Percentiles rank a stretch among this genome's conserved stretches.
Conservation (phyloP, 2,888 invertebrate species). For the Idaea aversata region DNA sequence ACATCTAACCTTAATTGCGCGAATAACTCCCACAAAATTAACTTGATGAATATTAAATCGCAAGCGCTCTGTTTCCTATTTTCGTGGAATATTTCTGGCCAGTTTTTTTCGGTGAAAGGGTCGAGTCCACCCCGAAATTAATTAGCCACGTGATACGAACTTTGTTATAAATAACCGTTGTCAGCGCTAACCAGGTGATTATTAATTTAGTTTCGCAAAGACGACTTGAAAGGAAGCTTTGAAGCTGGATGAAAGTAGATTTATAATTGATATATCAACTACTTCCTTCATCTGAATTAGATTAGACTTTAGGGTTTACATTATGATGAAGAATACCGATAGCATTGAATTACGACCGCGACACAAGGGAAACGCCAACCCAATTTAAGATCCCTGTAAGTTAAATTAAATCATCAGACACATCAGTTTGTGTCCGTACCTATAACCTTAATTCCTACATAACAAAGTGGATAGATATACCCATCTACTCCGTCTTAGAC, state of each 20-base stretch:
- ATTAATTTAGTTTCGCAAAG: not conserved
- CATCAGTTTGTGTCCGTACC: not conserved
- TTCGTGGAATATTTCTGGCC: not conserved
- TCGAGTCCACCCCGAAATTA: not conserved
- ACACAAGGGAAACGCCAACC: not conserved
- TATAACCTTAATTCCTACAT: not conserved
- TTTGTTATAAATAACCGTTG: not conserved
- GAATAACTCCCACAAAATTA: not conserved
- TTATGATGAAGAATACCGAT: too few relatives aligned
- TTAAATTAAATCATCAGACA: not conserved
- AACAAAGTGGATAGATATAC: not conserved
- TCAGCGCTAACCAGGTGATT: not conserved
- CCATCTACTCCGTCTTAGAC: not conserved
- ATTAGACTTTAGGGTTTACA: not conserved
- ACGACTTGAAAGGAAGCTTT: not conserved
- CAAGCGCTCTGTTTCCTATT: not conserved
- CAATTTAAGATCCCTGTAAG: not conserved
- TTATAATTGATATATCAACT: not conserved
- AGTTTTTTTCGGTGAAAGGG: not conserved
- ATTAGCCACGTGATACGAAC: not conserved
- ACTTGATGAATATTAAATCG: slow-evolving; percentile 1
- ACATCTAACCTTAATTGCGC: not conserved
- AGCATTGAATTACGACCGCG: too few relatives aligned
- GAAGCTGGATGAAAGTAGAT: not conserved
- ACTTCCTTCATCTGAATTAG: not conserved